Conservation (phyloP, 2,797 vertebrate genomes). For the Anguilla anguilla region DNA sequence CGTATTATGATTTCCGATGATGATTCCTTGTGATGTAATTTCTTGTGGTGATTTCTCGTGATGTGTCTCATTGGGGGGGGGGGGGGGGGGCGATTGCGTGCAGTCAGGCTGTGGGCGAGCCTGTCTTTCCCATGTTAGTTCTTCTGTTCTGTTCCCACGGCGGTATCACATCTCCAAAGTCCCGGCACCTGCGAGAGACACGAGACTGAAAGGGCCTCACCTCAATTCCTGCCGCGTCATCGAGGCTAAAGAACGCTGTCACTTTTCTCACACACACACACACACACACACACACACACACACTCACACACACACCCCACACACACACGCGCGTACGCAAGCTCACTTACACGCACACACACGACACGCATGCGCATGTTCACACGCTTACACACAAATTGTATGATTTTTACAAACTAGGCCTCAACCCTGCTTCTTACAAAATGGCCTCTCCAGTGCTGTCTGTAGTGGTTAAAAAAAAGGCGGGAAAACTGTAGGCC, state of each 20-base stretch:
- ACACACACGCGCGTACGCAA: not conserved
- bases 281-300: not conserved
- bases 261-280: not conserved
- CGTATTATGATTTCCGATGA: no score
- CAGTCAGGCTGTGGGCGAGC: not conserved
- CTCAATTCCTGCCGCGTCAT: not conserved
- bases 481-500: no score
- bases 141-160: not conserved
- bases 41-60: no score
- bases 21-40: no score
- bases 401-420: no score
- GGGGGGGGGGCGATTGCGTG: not conserved
- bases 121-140: not conserved
- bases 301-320: not conserved
- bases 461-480: no score
- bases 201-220: not conserved
- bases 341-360: not conserved
- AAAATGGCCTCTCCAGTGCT: no score
- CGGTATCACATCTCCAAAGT: slow-evolving; percentile 11
- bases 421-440: no score
- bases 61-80: no score
- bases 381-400: no score
- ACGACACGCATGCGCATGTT: not conserved
- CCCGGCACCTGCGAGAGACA: not conserved
- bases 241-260: not conserved